phyloP scores from a whole-genome alignment of 2,113 vertebrate species.

The Phycodurus eques region DNA sequence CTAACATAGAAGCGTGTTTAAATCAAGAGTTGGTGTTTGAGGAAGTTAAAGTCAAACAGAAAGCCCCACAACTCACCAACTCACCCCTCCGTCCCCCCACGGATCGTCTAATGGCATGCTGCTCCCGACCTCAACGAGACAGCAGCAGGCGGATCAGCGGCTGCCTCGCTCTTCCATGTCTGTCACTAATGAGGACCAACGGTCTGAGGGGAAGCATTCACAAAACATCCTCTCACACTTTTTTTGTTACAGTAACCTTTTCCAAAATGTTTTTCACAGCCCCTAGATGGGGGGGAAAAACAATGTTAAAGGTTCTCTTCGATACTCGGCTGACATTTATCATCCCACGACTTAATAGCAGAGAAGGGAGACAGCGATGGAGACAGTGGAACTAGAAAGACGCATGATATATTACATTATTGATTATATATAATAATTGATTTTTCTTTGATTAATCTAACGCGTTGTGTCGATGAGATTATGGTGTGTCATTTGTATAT shows the following conservation, averaged over 20 bases:
- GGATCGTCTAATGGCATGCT: conserved; percentile 45
- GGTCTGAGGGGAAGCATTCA: conserved; percentile 21
- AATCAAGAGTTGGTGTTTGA: not conserved
- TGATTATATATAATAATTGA: not conserved
- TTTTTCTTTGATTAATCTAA: not conserved
- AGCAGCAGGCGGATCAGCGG: conserved; percentile 41
- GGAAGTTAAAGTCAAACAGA: not conserved
- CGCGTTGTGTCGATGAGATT: not conserved
- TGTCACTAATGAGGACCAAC: conserved; percentile 47
- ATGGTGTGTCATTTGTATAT: no score
- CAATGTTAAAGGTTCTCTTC: conserved; percentile 2
- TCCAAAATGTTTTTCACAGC: not conserved
- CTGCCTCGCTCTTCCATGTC: conserved; percentile 28
- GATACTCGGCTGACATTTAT: conserved; percentile 1
- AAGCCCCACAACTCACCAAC: not conserved
- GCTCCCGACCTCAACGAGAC: conserved; percentile 28
- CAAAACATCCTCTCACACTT: not conserved
- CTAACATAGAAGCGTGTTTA: not conserved
- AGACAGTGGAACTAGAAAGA: not conserved
- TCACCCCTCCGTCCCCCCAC: not conserved
- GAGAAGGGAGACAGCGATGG: not conserved
- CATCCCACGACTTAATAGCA: not conserved
- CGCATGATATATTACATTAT: not conserved
- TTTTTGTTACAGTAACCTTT: not conserved
- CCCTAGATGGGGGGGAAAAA: not conserved